A percentile compares a stretch with the other conserved stretches of the same genome.
Conservation (phyloP, 2,797 vertebrate genomes). For the Adelosebastes latens region DNA sequence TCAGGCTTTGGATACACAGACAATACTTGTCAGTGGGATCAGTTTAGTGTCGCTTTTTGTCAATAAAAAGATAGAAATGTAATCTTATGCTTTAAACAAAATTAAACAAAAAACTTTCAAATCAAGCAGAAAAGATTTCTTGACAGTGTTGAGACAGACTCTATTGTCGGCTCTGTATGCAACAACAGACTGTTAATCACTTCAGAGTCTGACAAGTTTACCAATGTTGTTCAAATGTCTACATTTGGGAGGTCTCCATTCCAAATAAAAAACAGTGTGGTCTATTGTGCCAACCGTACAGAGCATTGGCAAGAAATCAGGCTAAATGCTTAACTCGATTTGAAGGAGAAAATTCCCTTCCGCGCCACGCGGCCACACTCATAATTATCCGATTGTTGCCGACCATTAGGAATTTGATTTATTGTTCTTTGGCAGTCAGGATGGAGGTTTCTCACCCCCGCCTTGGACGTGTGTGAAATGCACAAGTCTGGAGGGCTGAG, state of each 20-base stretch:
- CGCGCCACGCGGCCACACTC: slow-evolving; percentile 57
- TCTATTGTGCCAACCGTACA: slow-evolving; percentile 1
- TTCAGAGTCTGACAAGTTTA: neutral
- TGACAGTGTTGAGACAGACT: neutral
- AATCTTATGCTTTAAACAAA: neutral
- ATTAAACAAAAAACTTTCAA: neutral
- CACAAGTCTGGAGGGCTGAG: slow-evolving; percentile 74
- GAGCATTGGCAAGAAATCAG: slow-evolving; percentile 51
- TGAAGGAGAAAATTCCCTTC: slow-evolving; percentile 73
- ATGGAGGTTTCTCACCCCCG: slow-evolving; percentile 71
- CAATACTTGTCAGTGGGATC: neutral
- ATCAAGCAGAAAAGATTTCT: neutral
- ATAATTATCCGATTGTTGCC: slow-evolving; percentile 80
- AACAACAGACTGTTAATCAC: neutral
- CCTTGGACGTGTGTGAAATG: slow-evolving; percentile 76
- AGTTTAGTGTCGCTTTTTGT: neutral
- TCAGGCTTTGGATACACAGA: neutral
- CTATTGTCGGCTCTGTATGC: neutral
- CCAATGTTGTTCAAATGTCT: neutral
- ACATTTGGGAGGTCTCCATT: neutral
- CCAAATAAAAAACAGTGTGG: slow-evolving; percentile 5
- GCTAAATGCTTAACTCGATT: slow-evolving; percentile 60
- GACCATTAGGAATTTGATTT: slow-evolving; percentile 81
- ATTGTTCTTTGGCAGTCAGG: slow-evolving; percentile 78
- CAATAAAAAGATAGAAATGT: neutral